A percentile compares a stretch with the other conserved stretches of the same genome.
Evolutionary conservation across 2,797 vertebrate genomes (phyloP).

Genomic region (Dallia pectoralis): DNA sequence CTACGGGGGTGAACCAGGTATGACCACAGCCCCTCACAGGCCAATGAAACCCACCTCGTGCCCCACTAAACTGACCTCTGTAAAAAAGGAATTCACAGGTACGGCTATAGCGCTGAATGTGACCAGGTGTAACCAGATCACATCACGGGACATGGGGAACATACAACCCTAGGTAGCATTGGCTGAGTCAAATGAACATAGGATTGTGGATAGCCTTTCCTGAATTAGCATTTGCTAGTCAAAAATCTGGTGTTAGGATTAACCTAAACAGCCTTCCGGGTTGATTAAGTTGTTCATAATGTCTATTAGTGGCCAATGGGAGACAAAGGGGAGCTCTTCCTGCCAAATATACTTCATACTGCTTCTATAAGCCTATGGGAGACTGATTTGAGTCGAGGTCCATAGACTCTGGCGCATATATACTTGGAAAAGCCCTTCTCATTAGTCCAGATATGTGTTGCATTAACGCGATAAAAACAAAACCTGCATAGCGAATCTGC

Average conservation of each 20-base stretch:
- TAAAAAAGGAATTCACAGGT: slow-evolving; percentile 93
- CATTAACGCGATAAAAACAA: neutral
- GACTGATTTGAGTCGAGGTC: neutral
- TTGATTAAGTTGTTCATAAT: neutral
- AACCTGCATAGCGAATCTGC: neutral
- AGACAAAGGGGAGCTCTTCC: neutral
- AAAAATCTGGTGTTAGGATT: neutral
- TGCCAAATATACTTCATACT: neutral
- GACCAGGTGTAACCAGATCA: slow-evolving; percentile 21
- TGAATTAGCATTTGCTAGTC: neutral
- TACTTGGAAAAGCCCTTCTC: neutral
- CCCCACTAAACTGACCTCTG: slow-evolving; percentile 81
- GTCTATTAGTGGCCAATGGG: neutral
- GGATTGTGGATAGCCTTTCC: neutral
- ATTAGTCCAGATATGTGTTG: neutral
- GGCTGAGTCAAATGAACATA: neutral
- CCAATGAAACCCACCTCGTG: slow-evolving; percentile 86
- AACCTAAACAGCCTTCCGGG: neutral
- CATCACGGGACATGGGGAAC: neutral
- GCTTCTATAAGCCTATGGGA: neutral
- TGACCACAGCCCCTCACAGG: slow-evolving; percentile 78
- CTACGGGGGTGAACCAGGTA: slow-evolving; percentile 87
- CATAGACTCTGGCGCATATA: neutral
- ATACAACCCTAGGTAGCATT: neutral
- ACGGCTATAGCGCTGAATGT: slow-evolving; percentile 61